Conservation (phyloP, 1,140 invertebrate genomes). For the Nasonia giraulti region DNA sequence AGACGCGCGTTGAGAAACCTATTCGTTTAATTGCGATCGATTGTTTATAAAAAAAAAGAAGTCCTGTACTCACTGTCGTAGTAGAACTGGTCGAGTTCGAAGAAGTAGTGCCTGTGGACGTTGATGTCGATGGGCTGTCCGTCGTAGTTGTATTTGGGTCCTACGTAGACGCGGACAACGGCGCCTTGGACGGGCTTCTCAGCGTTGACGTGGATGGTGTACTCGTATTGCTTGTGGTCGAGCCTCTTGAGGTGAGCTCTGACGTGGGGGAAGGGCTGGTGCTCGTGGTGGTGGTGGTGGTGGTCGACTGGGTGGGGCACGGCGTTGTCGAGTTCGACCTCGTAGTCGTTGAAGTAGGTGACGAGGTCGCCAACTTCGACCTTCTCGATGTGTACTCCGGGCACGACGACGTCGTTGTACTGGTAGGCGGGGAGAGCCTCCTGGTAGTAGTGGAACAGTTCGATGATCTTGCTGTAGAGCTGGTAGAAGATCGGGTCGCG, state of each 20-base stretch:
- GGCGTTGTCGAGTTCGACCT: slow-evolving; percentile 75
- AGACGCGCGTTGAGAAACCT: not conserved
- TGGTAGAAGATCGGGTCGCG: slow-evolving; percentile 76
- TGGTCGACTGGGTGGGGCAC: slow-evolving; percentile 58
- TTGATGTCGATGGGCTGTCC: slow-evolving; percentile 76
- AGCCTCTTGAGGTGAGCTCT: slow-evolving; percentile 71
- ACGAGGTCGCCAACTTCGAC: slow-evolving; percentile 78
- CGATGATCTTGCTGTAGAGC: slow-evolving; percentile 71
- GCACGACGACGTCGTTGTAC: slow-evolving; percentile 77
- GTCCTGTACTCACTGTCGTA: slow-evolving; percentile 71
- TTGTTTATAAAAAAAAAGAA: not conserved
- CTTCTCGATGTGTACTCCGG: slow-evolving; percentile 79
- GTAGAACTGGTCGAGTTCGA: slow-evolving; percentile 82
- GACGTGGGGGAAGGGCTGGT: slow-evolving; percentile 61
- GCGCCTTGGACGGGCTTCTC: slow-evolving; percentile 68
- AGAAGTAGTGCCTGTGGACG: slow-evolving; percentile 77
- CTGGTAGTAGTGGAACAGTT: slow-evolving; percentile 75
- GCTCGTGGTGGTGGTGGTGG: slow-evolving; percentile 61
- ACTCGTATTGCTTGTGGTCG: slow-evolving; percentile 80
- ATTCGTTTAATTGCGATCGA: not conserved
- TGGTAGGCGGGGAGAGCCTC: slow-evolving; percentile 78
- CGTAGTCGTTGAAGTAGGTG: slow-evolving; percentile 78
- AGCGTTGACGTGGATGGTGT: slow-evolving; percentile 74
- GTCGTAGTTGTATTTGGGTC: slow-evolving; percentile 76
- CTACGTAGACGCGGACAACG: slow-evolving; percentile 76